phyloP scores from a whole-genome alignment of 2,113 vertebrate species.

The Ctenodactylus gundi region DNA sequence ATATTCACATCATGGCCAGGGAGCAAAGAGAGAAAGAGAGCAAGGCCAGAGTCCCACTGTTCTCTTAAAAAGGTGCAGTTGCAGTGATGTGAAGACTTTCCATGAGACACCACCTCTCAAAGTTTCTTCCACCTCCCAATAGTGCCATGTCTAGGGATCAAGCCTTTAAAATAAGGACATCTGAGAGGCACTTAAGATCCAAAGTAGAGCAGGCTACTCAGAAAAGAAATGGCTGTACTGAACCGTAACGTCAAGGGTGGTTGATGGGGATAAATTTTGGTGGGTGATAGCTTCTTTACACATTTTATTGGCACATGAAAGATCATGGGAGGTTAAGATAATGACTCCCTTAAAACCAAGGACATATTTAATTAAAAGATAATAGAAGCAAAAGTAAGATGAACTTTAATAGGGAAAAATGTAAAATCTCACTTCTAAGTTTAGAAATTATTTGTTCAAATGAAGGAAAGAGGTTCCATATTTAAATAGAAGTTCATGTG shows the following conservation, averaged over 20 bases:
- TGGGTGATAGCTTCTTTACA: not conserved
- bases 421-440: not conserved
- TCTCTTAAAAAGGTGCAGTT: not conserved
- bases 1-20: not conserved
- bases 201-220: not conserved
- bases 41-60: not conserved
- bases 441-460: conserved; percentile 25
- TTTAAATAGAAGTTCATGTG: not conserved
- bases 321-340: not conserved
- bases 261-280: not conserved
- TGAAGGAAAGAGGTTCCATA: not conserved
- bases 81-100: not conserved
- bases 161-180: not conserved
- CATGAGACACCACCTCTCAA: not conserved
- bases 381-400: not conserved
- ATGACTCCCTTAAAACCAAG: not conserved
- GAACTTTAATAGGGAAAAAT: not conserved
- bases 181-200: not conserved
- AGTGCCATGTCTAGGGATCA: not conserved
- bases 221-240: not conserved
- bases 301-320: not conserved
- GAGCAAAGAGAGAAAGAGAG: not conserved
- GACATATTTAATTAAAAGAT: not conserved
- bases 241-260: not conserved
- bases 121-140: not conserved